Evolutionary conservation across 2,888 invertebrate species (phyloP).

Genomic region (Mesorhabditis belari): DNA sequence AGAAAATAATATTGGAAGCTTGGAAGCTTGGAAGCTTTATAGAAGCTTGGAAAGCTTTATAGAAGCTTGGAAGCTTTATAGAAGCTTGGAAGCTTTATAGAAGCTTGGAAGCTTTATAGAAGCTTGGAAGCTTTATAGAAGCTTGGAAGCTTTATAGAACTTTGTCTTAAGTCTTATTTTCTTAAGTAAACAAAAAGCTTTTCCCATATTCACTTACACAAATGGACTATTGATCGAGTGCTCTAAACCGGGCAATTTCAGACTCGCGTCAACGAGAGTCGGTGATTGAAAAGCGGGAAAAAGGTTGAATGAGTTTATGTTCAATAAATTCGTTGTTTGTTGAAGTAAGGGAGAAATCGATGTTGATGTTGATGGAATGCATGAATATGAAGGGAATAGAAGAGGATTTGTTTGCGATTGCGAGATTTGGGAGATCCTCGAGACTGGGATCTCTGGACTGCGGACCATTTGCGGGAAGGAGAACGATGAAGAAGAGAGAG

Average conservation of each 20-base stretch:
- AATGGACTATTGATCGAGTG: not conserved
- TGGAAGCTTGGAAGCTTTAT: not conserved
- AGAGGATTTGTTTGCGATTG: not conserved
- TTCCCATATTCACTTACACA: too few species aligned
- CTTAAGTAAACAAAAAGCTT: too few species aligned
- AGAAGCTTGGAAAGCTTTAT: not conserved
- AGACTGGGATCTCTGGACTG: not conserved
- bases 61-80: not conserved
- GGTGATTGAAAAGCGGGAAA: not conserved
- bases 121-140: not conserved
- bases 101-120: not conserved
- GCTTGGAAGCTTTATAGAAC: not conserved
- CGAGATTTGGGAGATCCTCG: not conserved
- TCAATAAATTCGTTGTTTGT: too few species aligned
- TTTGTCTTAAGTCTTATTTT: not conserved
- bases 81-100: too few species aligned
- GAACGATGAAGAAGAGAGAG: too few species aligned
- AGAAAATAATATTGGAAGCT: too few species aligned
- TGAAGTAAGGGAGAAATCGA: not conserved
- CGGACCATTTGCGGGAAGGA: too few species aligned
- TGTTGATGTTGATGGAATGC: not conserved
- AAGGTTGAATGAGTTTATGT: too few species aligned
- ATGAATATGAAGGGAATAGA: too few species aligned
- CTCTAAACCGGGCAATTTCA: not conserved
- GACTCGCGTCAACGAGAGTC: too few species aligned